Conservation (phyloP, 2,888 invertebrate genomes). For the Leptogaster cylindrica region DNA sequence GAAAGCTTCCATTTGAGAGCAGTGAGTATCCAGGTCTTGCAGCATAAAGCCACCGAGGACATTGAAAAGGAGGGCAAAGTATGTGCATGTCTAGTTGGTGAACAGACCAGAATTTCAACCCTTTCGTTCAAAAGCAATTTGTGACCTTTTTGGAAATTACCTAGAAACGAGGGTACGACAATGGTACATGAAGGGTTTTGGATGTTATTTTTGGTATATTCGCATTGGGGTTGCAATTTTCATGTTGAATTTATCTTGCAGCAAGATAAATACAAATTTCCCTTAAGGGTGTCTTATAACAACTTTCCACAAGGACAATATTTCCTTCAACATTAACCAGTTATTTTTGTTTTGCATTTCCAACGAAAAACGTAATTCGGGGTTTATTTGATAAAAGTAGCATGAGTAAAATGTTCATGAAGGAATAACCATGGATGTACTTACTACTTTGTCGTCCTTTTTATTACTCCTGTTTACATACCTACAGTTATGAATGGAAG, state of each 20-base stretch:
- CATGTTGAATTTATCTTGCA: constrained; percentile 1
- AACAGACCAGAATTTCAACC: constrained; percentile 19
- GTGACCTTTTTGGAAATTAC: constrained; percentile 32
- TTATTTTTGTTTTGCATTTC: no score
- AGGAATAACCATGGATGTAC: no score
- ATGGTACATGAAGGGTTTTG: constrained; percentile 19
- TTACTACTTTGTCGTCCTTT: no score
- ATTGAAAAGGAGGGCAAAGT: constrained; percentile 27
- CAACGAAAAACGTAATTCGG: no score
- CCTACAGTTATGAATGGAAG: no score
- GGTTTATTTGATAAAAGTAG: no score
- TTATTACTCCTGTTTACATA: no score
- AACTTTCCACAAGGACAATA: no score
- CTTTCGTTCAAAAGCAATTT: constrained; percentile 13
- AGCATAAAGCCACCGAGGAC: constrained; percentile 16
- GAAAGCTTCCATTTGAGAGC: constrained; percentile 28
- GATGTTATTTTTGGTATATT: background rate
- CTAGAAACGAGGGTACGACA: constrained; percentile 26
- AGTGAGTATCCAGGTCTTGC: constrained; percentile 8
- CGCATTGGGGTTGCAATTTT: constrained; percentile 12
- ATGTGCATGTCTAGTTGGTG: constrained; percentile 2
- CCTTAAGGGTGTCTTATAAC: no score
- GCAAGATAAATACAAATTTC: constrained; percentile 11
- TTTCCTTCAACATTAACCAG: no score
- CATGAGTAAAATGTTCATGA: no score